Percentiles rank a stretch among this genome's conserved stretches.
Conservation (phyloP, 2,797 vertebrate species). For the Pteronotus mesoamericanus region DNA sequence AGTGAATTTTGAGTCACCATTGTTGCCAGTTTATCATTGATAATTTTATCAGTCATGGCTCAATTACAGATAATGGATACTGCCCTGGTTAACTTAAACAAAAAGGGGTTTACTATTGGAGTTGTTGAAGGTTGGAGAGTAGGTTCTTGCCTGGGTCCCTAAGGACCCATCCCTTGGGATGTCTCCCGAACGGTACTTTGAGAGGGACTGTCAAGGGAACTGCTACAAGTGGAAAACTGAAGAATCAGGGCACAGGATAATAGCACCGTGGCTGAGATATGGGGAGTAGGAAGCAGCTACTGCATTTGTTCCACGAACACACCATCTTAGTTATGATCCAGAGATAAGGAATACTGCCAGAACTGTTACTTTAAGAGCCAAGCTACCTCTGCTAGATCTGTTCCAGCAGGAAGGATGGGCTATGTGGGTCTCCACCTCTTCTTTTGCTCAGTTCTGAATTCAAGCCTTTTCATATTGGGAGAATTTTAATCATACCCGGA, state of each 20-base stretch:
- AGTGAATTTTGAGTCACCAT: constrained; percentile 27
- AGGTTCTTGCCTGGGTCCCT: not conserved
- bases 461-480: not conserved
- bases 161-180: not conserved
- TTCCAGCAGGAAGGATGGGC: not conserved
- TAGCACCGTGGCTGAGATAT: not conserved
- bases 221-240: not conserved
- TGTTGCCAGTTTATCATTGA: not conserved
- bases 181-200: not conserved
- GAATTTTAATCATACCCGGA: not conserved
- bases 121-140: not conserved
- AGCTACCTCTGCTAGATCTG: not conserved
- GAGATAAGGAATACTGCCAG: not conserved
- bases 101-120: not conserved
- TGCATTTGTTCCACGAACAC: not conserved
- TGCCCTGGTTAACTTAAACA: not conserved
- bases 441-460: not conserved
- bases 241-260: not conserved
- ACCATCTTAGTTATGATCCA: not conserved
- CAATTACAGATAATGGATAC: not conserved
- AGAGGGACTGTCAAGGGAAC: not conserved
- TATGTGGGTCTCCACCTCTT: not conserved
- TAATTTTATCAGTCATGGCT: not conserved
- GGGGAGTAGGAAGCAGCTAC: not conserved
- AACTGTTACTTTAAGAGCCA: not conserved